These are phyloP conservation scores for Anabacerthia variegaticeps DNA, from an alignment of 2,797 vertebrate genomes.

Conservation along the genomic window DNA sequence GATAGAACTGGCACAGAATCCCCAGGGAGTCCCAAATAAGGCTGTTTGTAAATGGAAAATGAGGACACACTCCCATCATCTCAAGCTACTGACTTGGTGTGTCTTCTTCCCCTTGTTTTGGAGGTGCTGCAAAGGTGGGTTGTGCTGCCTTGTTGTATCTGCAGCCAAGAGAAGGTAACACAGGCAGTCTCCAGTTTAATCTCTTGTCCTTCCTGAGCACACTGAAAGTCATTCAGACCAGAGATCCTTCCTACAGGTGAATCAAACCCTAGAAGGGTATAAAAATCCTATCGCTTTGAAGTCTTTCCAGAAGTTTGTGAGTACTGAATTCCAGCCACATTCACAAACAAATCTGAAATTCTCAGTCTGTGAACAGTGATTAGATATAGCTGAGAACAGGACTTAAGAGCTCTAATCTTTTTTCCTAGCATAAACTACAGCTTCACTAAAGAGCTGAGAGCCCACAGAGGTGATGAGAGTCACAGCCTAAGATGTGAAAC, in stretches of 20 bases:
- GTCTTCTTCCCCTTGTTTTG: neutral
- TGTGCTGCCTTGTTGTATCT: neutral
- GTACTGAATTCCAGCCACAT: neutral
- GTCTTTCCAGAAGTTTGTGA: neutral
- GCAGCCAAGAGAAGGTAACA: neutral
- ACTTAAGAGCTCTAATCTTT: neutral
- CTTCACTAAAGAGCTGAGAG: neutral
- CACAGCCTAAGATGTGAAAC: neutral
- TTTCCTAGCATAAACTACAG: neutral
- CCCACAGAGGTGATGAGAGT: neutral
- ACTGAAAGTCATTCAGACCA: neutral
- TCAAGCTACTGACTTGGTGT: neutral
- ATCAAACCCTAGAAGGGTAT: neutral
- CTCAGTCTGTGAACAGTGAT: fast-evolving
- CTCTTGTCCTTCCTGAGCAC: neutral
- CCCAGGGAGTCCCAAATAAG: neutral
- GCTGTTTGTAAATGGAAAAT: neutral
- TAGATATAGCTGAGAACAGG: neutral
- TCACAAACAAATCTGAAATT: neutral
- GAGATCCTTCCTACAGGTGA: neutral
- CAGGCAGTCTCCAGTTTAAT: neutral
- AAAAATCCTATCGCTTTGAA: neutral
- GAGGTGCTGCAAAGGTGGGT: neutral
- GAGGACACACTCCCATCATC: neutral
- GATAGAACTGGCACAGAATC: neutral